These are phyloP conservation scores for Phalanger gymnotis DNA, from an alignment of 2,797 vertebrate genomes.

Conservation along the genomic window DNA sequence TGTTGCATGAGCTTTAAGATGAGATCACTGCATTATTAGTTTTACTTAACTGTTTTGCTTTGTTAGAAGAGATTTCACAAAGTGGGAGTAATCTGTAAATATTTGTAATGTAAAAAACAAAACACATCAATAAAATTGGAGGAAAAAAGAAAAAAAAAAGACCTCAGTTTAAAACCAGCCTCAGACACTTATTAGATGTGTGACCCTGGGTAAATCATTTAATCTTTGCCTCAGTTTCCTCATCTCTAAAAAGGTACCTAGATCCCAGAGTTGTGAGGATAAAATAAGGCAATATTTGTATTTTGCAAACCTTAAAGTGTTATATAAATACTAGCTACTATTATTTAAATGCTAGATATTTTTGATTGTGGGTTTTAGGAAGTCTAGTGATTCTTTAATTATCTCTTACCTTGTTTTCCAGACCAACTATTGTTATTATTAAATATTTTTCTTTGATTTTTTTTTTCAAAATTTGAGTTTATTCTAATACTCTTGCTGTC, in stretches of 20 bases:
- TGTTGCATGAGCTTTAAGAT: not conserved
- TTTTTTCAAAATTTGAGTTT: not conserved
- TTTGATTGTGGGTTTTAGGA: not conserved
- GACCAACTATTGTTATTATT: not conserved
- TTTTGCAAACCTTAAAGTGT: too few relatives aligned
- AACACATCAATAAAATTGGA: not conserved
- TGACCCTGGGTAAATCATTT: too few relatives aligned
- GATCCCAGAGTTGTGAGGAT: too few relatives aligned
- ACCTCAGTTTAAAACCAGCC: not conserved
- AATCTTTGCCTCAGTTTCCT: too few relatives aligned
- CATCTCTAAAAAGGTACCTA: too few relatives aligned
- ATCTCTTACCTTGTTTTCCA: not conserved
- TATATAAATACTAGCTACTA: not conserved
- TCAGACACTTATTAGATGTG: not conserved
- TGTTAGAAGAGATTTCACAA: not conserved
- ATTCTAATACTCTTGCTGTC: not conserved
- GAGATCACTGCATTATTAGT: not conserved
- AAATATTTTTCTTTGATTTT: not conserved
- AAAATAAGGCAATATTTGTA: too few relatives aligned
- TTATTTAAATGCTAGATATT: not conserved
- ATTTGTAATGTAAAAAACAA: not conserved
- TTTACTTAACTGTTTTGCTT: not conserved
- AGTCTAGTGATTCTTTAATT: not conserved
- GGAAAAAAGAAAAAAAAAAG: too few relatives aligned
- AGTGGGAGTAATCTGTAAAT: not conserved